Evolutionary conservation across 2,888 invertebrate species (phyloP).

Genomic region (Drosophila emarginata): DNA sequence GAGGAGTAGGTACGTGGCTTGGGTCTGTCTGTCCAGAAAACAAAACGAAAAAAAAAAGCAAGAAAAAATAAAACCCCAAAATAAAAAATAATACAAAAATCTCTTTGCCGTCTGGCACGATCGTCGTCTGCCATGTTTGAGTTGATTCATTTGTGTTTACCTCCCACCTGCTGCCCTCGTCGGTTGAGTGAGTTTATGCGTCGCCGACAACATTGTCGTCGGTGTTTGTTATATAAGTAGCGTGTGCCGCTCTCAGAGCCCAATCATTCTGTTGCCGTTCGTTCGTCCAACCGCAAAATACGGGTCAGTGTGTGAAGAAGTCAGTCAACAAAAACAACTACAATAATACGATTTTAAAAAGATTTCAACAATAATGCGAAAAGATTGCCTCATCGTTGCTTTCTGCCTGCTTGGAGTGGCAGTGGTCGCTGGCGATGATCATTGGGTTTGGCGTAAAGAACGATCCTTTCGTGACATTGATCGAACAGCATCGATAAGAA

Average conservation of each 20-base stretch:
- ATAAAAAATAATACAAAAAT: not conserved
- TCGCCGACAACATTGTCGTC: constrained; percentile 31
- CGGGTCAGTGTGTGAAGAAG: constrained; percentile 69
- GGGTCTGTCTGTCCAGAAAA: constrained; percentile 1
- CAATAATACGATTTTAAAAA: not conserved
- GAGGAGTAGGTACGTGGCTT: not conserved
- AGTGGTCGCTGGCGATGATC: constrained; percentile 50
- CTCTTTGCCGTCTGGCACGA: constrained; percentile 37
- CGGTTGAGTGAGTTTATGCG: constrained; percentile 69
- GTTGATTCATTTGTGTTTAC: constrained; percentile 61
- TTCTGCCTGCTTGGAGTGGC: constrained; percentile 44
- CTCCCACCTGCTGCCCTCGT: constrained; percentile 43
- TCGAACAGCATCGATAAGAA: constrained; percentile 39
- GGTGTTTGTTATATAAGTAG: constrained; percentile 73
- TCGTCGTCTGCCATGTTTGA: constrained; percentile 45
- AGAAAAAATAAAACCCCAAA: not conserved
- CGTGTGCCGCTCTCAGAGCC: constrained; percentile 59
- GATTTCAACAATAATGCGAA: constrained; percentile 43
- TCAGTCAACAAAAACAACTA: constrained; percentile 4
- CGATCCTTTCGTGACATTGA: constrained; percentile 61
- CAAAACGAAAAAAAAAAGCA: not conserved
- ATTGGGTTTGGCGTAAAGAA: constrained; percentile 79
- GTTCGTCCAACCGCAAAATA: constrained; percentile 61
- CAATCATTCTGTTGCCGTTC: constrained; percentile 71
- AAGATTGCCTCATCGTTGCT: constrained; percentile 56